phyloP scores from a whole-genome alignment of 2,797 vertebrate species.

The Thaleichthys pacificus region DNA sequence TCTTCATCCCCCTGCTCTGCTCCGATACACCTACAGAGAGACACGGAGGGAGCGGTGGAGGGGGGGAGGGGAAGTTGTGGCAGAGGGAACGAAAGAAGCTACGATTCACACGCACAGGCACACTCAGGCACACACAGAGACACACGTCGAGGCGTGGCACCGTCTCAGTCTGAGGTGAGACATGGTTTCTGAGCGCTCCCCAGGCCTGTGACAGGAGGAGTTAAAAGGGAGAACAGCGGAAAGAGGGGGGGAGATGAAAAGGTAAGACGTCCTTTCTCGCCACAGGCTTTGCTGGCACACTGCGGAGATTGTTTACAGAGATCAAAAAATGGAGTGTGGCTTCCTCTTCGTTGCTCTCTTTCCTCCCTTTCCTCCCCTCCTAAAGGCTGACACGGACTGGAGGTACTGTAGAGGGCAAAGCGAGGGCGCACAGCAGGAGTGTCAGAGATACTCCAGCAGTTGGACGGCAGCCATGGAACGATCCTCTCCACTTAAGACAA shows the following conservation, averaged over 20 bases:
- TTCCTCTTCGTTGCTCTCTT: slow-evolving; percentile 10
- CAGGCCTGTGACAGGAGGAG: slow-evolving; percentile 6
- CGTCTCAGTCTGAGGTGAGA: no score
- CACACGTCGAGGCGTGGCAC: no score
- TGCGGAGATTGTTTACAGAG: slow-evolving; percentile 25
- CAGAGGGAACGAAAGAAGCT: not conserved
- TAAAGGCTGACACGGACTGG: not conserved
- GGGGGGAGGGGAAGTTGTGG: not conserved
- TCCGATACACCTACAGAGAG: not conserved
- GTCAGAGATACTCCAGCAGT: no score
- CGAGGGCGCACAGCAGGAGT: no score
- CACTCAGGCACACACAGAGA: no score
- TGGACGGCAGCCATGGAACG: no score
- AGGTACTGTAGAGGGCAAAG: no score
- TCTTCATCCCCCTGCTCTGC: slow-evolving; percentile 6
- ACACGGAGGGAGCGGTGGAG: not conserved
- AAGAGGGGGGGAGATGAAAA: not conserved
- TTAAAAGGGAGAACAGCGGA: not conserved
- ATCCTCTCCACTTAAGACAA: no score
- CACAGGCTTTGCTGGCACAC: slow-evolving; percentile 28
- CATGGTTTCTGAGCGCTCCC: not conserved
- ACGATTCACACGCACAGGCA: no score
- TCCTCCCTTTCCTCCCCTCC: not conserved
- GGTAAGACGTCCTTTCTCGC: slow-evolving; percentile 14
- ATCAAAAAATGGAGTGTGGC: slow-evolving; percentile 19